phyloP scores from a whole-genome alignment of 2,888 invertebrate genomes.

The Acanthacorydalis orientalis region DNA sequence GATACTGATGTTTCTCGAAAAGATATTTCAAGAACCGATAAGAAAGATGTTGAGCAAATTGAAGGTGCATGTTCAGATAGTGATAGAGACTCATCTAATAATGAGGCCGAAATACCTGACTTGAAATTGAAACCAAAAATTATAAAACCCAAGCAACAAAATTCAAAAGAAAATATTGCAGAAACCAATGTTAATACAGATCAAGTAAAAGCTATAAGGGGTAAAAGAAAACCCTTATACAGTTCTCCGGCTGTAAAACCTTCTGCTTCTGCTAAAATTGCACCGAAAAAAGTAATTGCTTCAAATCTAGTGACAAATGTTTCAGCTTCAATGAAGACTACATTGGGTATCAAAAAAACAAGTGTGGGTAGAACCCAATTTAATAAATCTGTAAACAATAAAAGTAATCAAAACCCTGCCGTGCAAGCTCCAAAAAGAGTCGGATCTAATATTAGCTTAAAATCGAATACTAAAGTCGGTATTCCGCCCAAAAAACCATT shows the following conservation, averaged over 20 bases:
- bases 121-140: conserved; percentile 36
- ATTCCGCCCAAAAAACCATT: conserved; percentile 5
- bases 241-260: background rate
- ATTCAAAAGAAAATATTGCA: conserved; percentile 24
- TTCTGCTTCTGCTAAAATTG: conserved; percentile 4
- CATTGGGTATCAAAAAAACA: conserved; percentile 7
- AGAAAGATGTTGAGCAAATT: background rate
- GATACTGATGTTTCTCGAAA: background rate
- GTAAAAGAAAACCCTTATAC: conserved; percentile 51
- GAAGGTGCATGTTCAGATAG: conserved; percentile 1
- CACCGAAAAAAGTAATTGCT: conserved; percentile 17
- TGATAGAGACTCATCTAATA: conserved; percentile 4
- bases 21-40: background rate
- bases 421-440: conserved; percentile 4
- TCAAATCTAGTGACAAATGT: conserved; percentile 23
- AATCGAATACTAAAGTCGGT: background rate
- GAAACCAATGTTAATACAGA: conserved; percentile 12
- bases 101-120: conserved; percentile 22
- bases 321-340: conserved; percentile 14
- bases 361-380: conserved; percentile 9
- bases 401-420: conserved; percentile 4
- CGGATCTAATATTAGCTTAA: background rate
- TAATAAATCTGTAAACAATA: conserved; percentile 7
- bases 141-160: conserved; percentile 30
- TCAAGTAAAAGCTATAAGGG: conserved; percentile 27